These are phyloP conservation scores for Henicopernis longicauda DNA, from an alignment of 2,113 vertebrate species.

Conservation along the genomic window DNA sequence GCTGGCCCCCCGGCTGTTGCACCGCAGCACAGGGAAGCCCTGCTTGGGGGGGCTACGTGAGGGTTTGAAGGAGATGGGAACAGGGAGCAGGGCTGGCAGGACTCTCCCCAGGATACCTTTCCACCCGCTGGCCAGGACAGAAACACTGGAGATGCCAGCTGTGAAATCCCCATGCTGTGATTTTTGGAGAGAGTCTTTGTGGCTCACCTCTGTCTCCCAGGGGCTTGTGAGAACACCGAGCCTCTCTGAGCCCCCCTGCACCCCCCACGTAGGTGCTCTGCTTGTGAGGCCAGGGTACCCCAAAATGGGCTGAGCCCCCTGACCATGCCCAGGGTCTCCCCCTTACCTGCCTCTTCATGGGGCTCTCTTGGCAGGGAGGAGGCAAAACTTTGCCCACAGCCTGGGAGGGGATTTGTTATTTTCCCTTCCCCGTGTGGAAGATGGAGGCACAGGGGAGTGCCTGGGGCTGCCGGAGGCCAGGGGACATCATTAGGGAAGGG, in stretches of 20 bases:
- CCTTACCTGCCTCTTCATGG: not conserved
- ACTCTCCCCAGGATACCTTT: not conserved
- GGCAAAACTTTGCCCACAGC: not conserved
- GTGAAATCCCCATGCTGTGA: not conserved
- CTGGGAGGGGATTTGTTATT: not conserved
- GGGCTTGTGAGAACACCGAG: not conserved
- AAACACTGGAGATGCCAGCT: not conserved
- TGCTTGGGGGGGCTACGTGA: not conserved
- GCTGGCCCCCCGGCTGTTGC: accelerated
- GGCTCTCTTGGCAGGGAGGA: accelerated
- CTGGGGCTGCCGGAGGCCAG: not conserved
- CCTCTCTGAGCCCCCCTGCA: not conserved
- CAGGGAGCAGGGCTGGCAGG: not conserved
- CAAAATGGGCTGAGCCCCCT: not conserved
- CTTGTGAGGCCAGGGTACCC: not conserved
- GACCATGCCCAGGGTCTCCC: accelerated
- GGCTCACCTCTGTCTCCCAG: not conserved
- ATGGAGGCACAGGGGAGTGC: not conserved
- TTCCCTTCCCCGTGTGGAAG: not conserved
- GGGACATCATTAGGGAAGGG: not conserved
- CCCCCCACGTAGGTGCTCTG: accelerated
- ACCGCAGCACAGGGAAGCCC: accelerated
- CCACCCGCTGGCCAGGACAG: accelerated
- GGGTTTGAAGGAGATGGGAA: not conserved
- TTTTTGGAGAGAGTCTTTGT: not conserved